phyloP scores from a whole-genome alignment of 1,140 invertebrate species.

The Trachymyrmex cornetzi region DNA sequence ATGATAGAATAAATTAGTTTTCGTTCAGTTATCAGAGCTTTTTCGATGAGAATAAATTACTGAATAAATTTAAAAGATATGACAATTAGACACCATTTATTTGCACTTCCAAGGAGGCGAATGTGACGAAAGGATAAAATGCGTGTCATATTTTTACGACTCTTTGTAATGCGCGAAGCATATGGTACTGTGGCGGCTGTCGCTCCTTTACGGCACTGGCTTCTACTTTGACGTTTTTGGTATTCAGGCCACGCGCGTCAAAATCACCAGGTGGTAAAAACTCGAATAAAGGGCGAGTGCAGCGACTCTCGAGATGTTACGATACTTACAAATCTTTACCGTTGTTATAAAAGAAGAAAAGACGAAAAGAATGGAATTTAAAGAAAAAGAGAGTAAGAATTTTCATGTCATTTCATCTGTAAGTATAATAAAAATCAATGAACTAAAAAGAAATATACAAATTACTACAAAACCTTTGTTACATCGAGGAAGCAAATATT shows the following conservation, averaged over 20 bases:
- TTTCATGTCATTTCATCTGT: background rate
- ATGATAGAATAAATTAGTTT: too few relatives aligned
- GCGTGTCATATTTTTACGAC: slow-evolving; percentile 74
- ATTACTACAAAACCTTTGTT: background rate
- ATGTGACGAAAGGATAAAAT: slow-evolving; percentile 66
- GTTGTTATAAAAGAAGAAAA: slow-evolving; percentile 1
- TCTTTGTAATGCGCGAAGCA: slow-evolving; percentile 74
- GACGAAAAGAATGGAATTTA: background rate
- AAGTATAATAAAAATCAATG: background rate
- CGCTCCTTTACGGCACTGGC: slow-evolving; percentile 68
- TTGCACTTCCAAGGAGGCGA: background rate
- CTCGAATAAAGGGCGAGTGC: slow-evolving; percentile 69
- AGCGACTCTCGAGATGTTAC: slow-evolving; percentile 28
- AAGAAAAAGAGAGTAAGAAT: background rate
- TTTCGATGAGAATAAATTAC: background rate
- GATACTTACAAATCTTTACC: slow-evolving; percentile 36
- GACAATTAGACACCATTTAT: background rate
- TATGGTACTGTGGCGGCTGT: slow-evolving; percentile 76
- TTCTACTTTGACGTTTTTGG: slow-evolving; percentile 52
- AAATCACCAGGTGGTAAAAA: slow-evolving; percentile 78
- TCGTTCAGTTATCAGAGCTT: too few relatives aligned
- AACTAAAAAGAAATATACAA: background rate
- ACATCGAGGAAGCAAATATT: background rate
- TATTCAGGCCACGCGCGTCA: slow-evolving; percentile 72
- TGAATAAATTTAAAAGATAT: background rate